A percentile compares a stretch with the other conserved stretches of the same genome.
Conservation (phyloP, 2,888 invertebrate species). For the Drepana falcataria region DNA sequence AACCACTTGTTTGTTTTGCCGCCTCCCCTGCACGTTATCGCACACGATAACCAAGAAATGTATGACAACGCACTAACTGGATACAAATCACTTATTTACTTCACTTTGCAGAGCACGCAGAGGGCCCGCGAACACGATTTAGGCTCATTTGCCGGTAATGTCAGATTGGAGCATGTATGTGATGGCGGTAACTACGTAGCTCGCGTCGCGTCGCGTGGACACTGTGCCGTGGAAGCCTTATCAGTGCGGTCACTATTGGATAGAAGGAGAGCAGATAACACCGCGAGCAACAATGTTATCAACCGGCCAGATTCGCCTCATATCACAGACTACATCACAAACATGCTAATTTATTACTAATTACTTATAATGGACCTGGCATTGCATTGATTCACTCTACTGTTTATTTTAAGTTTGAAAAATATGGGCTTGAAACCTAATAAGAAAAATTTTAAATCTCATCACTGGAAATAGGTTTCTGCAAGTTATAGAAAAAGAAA, state of each 20-base stretch:
- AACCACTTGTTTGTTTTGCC: not conserved
- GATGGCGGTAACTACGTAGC: constrained; percentile 5
- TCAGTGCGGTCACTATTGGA: constrained; percentile 36
- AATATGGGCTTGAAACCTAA: too few relatives aligned
- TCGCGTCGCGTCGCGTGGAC: constrained; percentile 17
- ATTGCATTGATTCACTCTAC: too few relatives aligned
- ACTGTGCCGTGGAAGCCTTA: constrained; percentile 34
- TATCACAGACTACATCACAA: constrained; percentile 8
- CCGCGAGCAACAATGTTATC: constrained; percentile 24
- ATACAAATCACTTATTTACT: too few relatives aligned
- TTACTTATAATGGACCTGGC: not conserved
- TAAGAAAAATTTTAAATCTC: too few relatives aligned
- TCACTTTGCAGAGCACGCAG: too few relatives aligned
- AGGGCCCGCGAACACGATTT: too few relatives aligned
- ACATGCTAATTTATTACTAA: not conserved
- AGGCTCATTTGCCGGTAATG: not conserved
- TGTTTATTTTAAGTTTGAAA: too few relatives aligned
- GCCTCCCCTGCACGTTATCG: not conserved
- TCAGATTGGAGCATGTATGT: not conserved
- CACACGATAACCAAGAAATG: too few relatives aligned
- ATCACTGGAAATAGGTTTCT: too few relatives aligned
- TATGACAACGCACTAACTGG: too few relatives aligned
- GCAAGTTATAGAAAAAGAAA: too few relatives aligned
- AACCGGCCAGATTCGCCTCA: constrained; percentile 20
- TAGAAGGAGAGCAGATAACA: constrained; percentile 35